A percentile compares a stretch with the other conserved stretches of the same genome.
These are phyloP conservation scores for Vanessa tameamea DNA, from an alignment of 1,140 invertebrate species.

Conservation along the genomic window DNA sequence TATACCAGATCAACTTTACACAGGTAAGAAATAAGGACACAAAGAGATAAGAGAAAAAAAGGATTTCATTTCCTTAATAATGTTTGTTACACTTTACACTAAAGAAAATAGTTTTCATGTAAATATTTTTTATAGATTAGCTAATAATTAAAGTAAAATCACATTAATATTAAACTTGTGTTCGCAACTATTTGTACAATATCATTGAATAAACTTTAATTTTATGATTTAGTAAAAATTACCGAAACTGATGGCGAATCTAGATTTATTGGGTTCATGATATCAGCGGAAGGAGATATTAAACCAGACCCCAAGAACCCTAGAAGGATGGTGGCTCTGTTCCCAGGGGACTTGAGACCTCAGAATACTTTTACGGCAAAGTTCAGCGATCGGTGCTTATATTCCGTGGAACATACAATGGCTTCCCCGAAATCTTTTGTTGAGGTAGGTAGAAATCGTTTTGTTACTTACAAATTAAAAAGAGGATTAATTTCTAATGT, in stretches of 20 bases:
- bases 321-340: slow-evolving; percentile 48
- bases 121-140: no score
- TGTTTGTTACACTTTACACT: no score
- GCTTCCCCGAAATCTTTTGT: slow-evolving; percentile 51
- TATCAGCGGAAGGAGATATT: slow-evolving; percentile 68
- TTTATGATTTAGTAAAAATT: slow-evolving; percentile 53
- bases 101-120: no score
- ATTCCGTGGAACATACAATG: slow-evolving; percentile 66
- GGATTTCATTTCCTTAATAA: no score
- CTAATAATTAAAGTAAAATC: no score
- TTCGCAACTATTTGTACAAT: no score
- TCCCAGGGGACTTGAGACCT: slow-evolving; percentile 61
- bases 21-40: slow-evolving; percentile 43
- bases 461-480: no score
- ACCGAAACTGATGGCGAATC: slow-evolving; percentile 56
- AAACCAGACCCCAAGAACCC: slow-evolving; percentile 64
- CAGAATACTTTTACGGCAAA: slow-evolving; percentile 48
- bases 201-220: no score
- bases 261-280: slow-evolving; percentile 63
- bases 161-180: no score
- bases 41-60: neutral
- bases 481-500: no score
- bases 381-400: slow-evolving; percentile 63
- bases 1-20: slow-evolving; percentile 66
- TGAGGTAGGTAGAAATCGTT: slow-evolving; percentile 49